Evolutionary conservation across 2,888 invertebrate species (phyloP), one percentile per base, ranked within the genome.

Genomic region (Diaphora mendica): DNA sequence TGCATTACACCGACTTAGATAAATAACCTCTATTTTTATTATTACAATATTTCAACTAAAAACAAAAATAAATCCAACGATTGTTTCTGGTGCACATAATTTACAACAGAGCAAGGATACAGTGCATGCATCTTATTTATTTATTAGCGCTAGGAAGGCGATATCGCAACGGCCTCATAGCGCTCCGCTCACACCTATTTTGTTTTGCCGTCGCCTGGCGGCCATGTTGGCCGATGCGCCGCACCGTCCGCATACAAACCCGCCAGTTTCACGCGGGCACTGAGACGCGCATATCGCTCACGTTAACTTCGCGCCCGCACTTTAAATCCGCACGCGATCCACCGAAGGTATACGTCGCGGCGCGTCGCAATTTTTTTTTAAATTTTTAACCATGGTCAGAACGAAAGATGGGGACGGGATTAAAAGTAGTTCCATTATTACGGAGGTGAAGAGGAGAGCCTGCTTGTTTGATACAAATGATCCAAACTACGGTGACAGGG

Each of bases 221-320:
- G 94, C 94, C 94, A 94, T 94, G 86, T 94, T 94, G 86, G 39
- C 79, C 84, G 89, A 87, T 88, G 90, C 89, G 90, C 87, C 86
- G 88, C 86, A 83, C 85, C 84, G 85, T 82, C 88, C 89, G 86
- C 82, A 82, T 82, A 82, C 84, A 82, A 82, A 76, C 82, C 90
- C 92, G 94, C 91, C 95, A 94, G 95, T 95, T 92, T 92, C 86
- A 90, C 94, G 94, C 95, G 93, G 92, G 87, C 94, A 85, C 86
- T 90, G 91, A 87, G 87, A 91, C 92, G 92, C 88, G 89, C 85
- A 86, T 86, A 87, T 81, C 90, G 90, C 89, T 86, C 87, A 82
- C 85, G 82, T 75, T 76, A 74, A 82, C 79, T 78, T 80, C 82
- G 86, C 89, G 86, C 82, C 79, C 85, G 86, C 86, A 89, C 79